Evolutionary conservation across 2,113 vertebrate genomes (phyloP), one percentile per base, ranked within the genome.

Genomic region (Rhodinocichla rosea): DNA sequence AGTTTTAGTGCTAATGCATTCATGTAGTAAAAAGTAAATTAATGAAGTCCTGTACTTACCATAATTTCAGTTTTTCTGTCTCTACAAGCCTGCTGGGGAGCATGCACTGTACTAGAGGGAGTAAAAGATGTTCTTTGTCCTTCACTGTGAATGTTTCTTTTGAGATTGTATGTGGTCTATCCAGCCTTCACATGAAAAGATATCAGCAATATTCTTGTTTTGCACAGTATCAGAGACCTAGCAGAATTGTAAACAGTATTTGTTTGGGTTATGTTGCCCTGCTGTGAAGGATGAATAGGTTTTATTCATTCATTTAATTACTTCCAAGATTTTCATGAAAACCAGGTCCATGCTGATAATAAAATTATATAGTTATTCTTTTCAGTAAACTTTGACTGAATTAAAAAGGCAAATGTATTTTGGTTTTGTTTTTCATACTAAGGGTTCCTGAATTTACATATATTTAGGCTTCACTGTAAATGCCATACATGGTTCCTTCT

Each of bases 1-100:
- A 42, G 17, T 40, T 69, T 76, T 73, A 68, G 12, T 59, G 28
- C 4, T 79, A 26, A 60, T 33, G 14, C 5, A 21, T 24, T 14
- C 23, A 16, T 71, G 8, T 26, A 83, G 19, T 39, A 85, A 83
- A 84, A 88, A 40, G 3, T 45, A 90, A 80, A 88, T 40, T 0
- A 83, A 57, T 49, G 55, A 76, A 70, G 40, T 69, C 39, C 35
- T 80, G 53, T 73, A 95, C 97, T 97, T 95, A 97, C 97, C 96
- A 96, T 97, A 9, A 40, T 80, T 90, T 50, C 2, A 5, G 7
- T 12, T 39, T 52, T 22, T 87, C 19, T 65, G 56, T 20, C 42
- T 32, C 62, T 28, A 14, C 24, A 5, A 74, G 30, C 22, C 77
- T 92, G 35, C 35, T 62, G 13, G 69, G 32, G 9, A 28, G 11